Evolutionary conservation across 2,797 vertebrate genomes (phyloP), one percentile per base, ranked within the genome.

Genomic region (Pseudotriccus pelzelni): DNA sequence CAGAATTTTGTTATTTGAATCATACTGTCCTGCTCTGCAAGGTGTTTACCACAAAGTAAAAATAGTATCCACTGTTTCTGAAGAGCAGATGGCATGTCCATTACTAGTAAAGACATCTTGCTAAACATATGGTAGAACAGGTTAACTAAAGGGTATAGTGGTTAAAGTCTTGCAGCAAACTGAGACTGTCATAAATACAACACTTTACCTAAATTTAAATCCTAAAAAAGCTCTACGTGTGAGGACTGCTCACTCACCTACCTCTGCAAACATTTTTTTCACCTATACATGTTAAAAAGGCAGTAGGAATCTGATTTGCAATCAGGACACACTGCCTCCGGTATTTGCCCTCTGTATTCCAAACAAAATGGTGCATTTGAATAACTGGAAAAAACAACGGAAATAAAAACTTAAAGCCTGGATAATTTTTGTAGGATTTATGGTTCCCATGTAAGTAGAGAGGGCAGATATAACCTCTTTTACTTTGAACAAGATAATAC

Each of bases 81-180:
- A 89, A 89, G 95, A 97, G 92, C 97, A 98, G 97, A 98, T 98
- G 97, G 97, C 90, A 89, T 16, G 94, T 97, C 88, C 97, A 89
- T 97, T 97, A 94, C 97, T 96, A 97, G 96, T 97, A 95, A 97
- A 97, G 96, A 97, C 90, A 96, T 96, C 97, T 97, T 97, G 91
- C 81, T 95, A 90, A 97, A 96, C 97, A 98, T 97, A 98, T 97
- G 97, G 97, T 64, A 95, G 89, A 96, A 93, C 96, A 97, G 96
- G 97, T 97, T 97, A 97, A 97, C 96, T 94, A 97, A 98, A 98
- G 97, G 96, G 95, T 96, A 96, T 84, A 94, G 55, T 95, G 84
- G 89, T 86, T 91, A 85, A 90, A 95, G 77, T 79, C 97, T 86
- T 92, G 86, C 70, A 96, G 96, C 93, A 97, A 97, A 96, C 59